A percentile compares a stretch with the other conserved stretches of the same genome.
Evolutionary conservation across 2,797 vertebrate genomes (phyloP).

Genomic region (Microtus obscurus): DNA sequence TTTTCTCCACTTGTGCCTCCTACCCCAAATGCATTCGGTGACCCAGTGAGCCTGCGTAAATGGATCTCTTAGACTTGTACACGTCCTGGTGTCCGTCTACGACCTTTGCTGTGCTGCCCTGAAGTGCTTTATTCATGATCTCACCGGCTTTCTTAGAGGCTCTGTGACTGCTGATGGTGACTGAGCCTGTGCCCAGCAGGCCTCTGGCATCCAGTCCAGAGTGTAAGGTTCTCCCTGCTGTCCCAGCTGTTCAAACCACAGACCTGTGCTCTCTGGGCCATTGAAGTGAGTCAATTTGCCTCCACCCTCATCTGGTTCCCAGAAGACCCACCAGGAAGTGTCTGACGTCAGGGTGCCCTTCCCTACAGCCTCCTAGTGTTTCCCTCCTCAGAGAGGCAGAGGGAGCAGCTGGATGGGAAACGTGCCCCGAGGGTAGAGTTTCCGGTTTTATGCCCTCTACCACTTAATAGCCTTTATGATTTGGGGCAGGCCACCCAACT

Average conservation of each 20-base stretch:
- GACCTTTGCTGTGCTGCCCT: background rate
- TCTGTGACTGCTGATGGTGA: background rate
- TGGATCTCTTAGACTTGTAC: background rate
- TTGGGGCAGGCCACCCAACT: background rate
- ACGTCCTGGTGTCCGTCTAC: fast-evolving
- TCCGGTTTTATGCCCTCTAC: background rate
- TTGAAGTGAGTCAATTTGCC: background rate
- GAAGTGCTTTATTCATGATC: too few species aligned
- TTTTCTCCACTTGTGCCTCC: background rate
- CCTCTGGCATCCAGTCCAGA: background rate
- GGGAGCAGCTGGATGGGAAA: background rate
- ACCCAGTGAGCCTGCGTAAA: background rate
- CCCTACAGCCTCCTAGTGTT: background rate
- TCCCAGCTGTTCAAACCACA: background rate
- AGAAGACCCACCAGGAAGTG: background rate
- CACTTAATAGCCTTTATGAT: background rate
- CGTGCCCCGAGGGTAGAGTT: background rate
- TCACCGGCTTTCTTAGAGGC: background rate
- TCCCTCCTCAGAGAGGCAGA: background rate
- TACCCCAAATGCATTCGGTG: background rate
- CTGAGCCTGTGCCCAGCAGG: background rate
- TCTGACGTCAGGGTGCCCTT: too few species aligned
- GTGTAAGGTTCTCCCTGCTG: background rate
- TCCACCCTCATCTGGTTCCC: background rate
- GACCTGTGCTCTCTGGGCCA: background rate